Conservation (phyloP, 1,140 invertebrate genomes). For the Drosophila saltans region DNA sequence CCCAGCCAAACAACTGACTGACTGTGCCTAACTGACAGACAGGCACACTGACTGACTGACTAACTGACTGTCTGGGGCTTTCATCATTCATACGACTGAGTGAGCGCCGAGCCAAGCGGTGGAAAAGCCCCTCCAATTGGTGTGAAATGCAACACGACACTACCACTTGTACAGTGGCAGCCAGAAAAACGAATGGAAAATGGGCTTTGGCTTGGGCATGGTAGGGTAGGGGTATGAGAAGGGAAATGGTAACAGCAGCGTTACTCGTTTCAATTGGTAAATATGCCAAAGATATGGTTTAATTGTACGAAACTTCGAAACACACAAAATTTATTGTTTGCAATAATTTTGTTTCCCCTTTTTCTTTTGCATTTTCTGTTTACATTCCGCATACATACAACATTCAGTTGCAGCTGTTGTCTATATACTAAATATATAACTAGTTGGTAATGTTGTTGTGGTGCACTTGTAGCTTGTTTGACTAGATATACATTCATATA, state of each 20-base stretch:
- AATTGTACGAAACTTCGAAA: constrained; percentile 72
- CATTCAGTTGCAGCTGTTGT: constrained; percentile 4
- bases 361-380: constrained; percentile 58
- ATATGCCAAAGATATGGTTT: constrained; percentile 64
- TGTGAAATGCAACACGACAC: constrained; percentile 78
- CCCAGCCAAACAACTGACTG: constrained; percentile 25
- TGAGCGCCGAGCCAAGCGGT: constrained; percentile 66
- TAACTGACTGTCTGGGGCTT: constrained; percentile 47
- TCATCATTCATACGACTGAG: constrained; percentile 77
- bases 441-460: constrained; percentile 21
- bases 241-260: constrained; percentile 11
- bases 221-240: neutral
- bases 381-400: neutral
- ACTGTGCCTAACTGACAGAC: neutral
- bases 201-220: neutral
- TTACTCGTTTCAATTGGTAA: constrained; percentile 55
- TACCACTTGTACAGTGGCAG: constrained; percentile 20
- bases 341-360: constrained; percentile 39
- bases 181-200: constrained; percentile 1
- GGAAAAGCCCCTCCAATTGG: constrained; percentile 63
- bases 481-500: neutral
- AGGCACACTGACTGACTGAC: neutral
- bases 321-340: constrained; percentile 30
- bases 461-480: constrained; percentile 35
- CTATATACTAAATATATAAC: too few species aligned